Evolutionary conservation across 2,113 vertebrate genomes (phyloP).

Genomic region (Upupa epops): DNA sequence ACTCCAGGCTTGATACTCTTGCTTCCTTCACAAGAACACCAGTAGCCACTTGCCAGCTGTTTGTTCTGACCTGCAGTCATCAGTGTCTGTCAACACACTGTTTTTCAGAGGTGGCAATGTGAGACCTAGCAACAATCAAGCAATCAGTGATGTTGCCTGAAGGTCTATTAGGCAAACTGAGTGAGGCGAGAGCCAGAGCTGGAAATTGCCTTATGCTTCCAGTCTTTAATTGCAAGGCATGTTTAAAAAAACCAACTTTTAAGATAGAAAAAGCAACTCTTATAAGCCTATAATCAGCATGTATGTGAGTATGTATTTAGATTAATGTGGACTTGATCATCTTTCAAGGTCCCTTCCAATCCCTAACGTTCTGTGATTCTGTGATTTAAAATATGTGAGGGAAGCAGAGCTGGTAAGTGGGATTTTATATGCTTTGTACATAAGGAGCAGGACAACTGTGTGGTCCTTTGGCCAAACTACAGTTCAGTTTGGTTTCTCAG

Average conservation of each 20-base stretch:
- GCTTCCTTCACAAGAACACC: neutral
- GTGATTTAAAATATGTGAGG: neutral
- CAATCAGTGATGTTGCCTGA: neutral
- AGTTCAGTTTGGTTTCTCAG: neutral
- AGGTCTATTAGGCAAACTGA: conserved; percentile 6
- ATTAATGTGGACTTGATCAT: neutral
- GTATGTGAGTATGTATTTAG: neutral
- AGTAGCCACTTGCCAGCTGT: conserved; percentile 46
- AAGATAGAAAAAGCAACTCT: neutral
- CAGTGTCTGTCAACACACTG: neutral
- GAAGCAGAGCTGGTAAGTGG: neutral
- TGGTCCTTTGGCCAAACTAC: neutral
- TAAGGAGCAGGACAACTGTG: neutral
- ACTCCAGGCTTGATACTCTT: conserved; percentile 4
- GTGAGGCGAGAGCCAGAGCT: neutral
- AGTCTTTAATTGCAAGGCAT: neutral
- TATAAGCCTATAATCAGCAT: neutral
- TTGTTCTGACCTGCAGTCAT: conserved; percentile 28
- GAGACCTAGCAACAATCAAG: neutral
- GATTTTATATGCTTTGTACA: neutral
- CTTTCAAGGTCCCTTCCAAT: too few species aligned
- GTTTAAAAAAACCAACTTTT: neutral
- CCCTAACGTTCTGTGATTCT: too few species aligned
- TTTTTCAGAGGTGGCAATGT: neutral
- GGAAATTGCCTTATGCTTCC: neutral